Evolutionary conservation across 2,113 vertebrate species (phyloP).

Genomic region (Antennarius striatus): DNA sequence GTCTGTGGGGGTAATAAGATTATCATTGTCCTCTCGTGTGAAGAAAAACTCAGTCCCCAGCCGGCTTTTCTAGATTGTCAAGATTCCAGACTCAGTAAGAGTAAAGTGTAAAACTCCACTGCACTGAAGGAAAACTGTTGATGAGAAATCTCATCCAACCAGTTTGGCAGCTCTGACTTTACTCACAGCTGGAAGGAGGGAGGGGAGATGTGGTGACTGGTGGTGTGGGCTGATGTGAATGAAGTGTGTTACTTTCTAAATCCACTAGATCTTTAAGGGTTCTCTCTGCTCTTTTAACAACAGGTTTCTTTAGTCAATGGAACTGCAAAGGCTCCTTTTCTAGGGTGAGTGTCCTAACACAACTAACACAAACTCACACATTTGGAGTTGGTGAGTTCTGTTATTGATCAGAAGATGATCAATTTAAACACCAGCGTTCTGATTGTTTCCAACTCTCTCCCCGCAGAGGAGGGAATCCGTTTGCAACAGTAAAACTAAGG

Average conservation of each 20-base stretch:
- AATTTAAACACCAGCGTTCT: background rate
- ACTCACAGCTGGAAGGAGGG: slow-evolving; percentile 35
- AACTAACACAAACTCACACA: slow-evolving; percentile 25
- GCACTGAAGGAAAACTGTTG: background rate
- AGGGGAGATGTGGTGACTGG: slow-evolving; percentile 23
- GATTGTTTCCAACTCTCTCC: background rate
- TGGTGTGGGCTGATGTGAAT: slow-evolving; percentile 15
- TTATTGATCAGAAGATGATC: background rate
- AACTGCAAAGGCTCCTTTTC: slow-evolving; percentile 85
- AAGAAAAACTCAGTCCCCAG: slow-evolving; percentile 9
- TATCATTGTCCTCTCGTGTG: slow-evolving; percentile 20
- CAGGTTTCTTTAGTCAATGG: slow-evolving; percentile 89
- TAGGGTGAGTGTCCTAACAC: slow-evolving; percentile 81
- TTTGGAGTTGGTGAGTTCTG: background rate
- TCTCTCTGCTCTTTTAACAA: slow-evolving; percentile 47
- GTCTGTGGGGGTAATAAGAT: slow-evolving; percentile 33
- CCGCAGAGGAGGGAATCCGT: slow-evolving; percentile 92
- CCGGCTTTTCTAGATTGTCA: slow-evolving; percentile 60
- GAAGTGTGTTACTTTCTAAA: slow-evolving; percentile 11
- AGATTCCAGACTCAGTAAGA: slow-evolving; percentile 56
- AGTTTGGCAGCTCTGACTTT: slow-evolving; percentile 57
- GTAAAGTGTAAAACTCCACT: slow-evolving; percentile 30
- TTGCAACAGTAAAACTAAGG: slow-evolving; percentile 90
- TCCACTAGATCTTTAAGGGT: slow-evolving; percentile 28
- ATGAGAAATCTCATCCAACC: slow-evolving; percentile 67